Evolutionary conservation across 2,888 invertebrate genomes (phyloP).

Genomic region (Miltochrista miniata): DNA sequence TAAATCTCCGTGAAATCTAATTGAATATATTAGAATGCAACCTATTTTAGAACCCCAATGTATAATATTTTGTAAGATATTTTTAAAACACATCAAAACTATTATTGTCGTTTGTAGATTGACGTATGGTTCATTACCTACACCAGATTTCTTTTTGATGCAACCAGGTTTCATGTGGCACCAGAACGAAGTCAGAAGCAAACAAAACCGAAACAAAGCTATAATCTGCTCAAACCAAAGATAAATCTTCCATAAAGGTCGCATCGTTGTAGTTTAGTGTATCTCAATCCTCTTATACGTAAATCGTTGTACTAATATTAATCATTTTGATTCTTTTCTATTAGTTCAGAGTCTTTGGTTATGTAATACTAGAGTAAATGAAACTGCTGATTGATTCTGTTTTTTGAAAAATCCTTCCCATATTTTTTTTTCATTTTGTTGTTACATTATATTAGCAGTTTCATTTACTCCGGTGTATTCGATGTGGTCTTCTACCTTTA

Average conservation of each 20-base stretch:
- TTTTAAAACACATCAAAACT: too few species aligned
- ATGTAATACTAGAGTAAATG: conserved; percentile 33
- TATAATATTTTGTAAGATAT: conserved; percentile 8
- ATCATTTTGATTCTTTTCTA: conserved; percentile 50
- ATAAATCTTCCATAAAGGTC: conserved; percentile 33
- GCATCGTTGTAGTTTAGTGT: conserved; percentile 39
- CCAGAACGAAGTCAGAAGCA: conserved; percentile 52
- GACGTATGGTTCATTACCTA: background rate
- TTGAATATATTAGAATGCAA: too few species aligned
- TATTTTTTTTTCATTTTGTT: too few species aligned
- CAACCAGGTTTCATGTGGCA: conserved; percentile 21
- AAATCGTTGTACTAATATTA: conserved; percentile 56
- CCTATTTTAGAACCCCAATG: too few species aligned
- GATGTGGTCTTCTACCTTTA: conserved; percentile 59
- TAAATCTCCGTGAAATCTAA: too few species aligned
- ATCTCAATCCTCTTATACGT: conserved; percentile 61
- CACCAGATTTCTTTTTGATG: conserved; percentile 8
- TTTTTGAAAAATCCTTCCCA: background rate
- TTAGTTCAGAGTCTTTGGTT: conserved; percentile 45
- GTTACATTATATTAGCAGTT: conserved; percentile 17
- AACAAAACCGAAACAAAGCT: conserved; percentile 56
- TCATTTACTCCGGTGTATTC: conserved; percentile 38
- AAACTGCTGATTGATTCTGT: conserved; percentile 14
- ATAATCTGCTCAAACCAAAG: conserved; percentile 30
- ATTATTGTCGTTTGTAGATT: too few species aligned